Evolutionary conservation across 2,113 vertebrate species (phyloP), one percentile per base, ranked within the genome.

Genomic region (Donacobius atricapilla): DNA sequence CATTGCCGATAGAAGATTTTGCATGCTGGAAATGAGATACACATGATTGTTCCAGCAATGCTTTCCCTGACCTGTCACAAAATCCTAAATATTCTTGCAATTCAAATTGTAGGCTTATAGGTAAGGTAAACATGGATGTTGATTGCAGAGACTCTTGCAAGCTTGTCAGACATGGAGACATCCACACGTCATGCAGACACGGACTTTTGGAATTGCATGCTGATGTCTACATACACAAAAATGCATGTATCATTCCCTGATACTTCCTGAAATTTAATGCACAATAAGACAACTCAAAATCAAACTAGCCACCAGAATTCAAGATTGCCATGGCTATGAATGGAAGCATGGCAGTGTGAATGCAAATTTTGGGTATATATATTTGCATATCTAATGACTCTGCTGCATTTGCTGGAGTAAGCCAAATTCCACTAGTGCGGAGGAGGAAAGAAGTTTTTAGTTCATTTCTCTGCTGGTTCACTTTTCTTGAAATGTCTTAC

Each of bases 11-110:
- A 54, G 28, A 89, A 65, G 48, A 66, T 83, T 86, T 90, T 92
- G 87, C 92, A 94, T 93, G 93, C 66, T 90, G 76, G 85, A 90
- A 92, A 86, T 58, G 35, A 78, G 51, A 81, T 54, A 58, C 15
- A 44, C 2, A 27, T 30, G 12, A 70, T 33, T 64, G 47, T 57
- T 75, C 83, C 88, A 83, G 60, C 17, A 11, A 23, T 84, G 64
- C 44, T 93, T 86, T 77, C 56, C 35, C 44, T 11, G 27, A 19
- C 0, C 56, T 68, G 83, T 90, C 70, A 60, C 75, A 80, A 92
- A 88, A 69, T 79, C 50, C 19, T 70, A 22, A 89, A 54, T 58
- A 73, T 37, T 48, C 30, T 47, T 68, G 42, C 64, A 89, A 45
- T 90, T 90, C 14, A 58, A 30, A 58, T 37, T 44, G 54, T 63